Conservation (phyloP, 2,888 invertebrate genomes). For the Drosophila nr. perissopoda region DNA sequence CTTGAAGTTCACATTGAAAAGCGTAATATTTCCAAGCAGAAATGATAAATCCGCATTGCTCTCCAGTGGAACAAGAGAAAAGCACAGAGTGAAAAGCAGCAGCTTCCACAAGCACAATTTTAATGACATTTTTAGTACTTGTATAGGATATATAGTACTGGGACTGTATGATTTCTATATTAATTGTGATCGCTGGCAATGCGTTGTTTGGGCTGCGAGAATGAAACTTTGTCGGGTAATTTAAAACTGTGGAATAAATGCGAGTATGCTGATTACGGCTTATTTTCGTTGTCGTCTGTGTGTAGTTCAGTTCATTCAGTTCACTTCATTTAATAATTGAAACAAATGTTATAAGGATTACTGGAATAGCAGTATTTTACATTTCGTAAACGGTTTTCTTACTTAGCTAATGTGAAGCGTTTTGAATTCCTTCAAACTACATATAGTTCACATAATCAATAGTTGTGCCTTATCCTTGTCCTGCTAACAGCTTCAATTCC, state of each 20-base stretch:
- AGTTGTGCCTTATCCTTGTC: neutral
- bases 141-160: neutral
- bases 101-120: constrained; percentile 22
- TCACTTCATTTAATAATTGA: neutral
- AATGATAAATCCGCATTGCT: constrained; percentile 57
- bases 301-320: constrained; percentile 55
- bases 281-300: constrained; percentile 1
- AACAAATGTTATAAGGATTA: neutral
- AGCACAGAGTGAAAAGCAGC: constrained; percentile 35
- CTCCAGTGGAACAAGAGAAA: constrained; percentile 30
- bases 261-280: constrained; percentile 26
- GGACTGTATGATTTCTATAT: neutral
- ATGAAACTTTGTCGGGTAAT: constrained; percentile 56
- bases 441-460: neutral
- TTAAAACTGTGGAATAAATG: constrained; percentile 28
- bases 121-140: constrained; percentile 26
- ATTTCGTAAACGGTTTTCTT: neutral
- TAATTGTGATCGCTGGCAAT: constrained; percentile 52
- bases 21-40: constrained; percentile 63
- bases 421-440: neutral
- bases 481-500: too few species aligned
- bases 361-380: neutral
- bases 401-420: neutral
- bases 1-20: constrained; percentile 72
- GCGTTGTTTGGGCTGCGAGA: constrained; percentile 42